A percentile compares a stretch with the other conserved stretches of the same genome.
These are phyloP conservation scores for Drosophila kanapiae DNA, from an alignment of 1,140 invertebrate species.

Conservation along the genomic window DNA sequence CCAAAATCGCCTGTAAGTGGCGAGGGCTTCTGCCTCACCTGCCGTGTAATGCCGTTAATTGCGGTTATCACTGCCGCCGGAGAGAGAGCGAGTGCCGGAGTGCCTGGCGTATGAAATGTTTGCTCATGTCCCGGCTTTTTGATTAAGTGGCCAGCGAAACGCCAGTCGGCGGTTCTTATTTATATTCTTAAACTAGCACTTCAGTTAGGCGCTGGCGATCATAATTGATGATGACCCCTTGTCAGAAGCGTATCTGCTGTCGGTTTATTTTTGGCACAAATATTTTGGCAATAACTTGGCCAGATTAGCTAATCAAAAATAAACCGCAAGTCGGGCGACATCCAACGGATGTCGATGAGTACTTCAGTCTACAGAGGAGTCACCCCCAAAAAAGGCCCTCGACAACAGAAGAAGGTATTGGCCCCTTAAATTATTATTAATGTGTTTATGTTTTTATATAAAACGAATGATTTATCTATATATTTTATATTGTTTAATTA, in stretches of 20 bases:
- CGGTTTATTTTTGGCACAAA: slow-evolving; percentile 49
- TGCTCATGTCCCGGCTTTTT: slow-evolving; percentile 70
- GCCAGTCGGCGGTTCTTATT: slow-evolving; percentile 52
- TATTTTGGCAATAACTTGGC: slow-evolving; percentile 19
- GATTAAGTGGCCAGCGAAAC: slow-evolving; percentile 74
- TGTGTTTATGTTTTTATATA: not conserved
- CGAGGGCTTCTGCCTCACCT: slow-evolving; percentile 50
- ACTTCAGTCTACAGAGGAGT: not conserved
- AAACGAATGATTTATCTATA: too few relatives aligned
- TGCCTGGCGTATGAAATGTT: slow-evolving; percentile 63
- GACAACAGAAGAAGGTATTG: slow-evolving; percentile 6
- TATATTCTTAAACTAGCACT: slow-evolving; percentile 56
- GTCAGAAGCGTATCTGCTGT: slow-evolving; percentile 32
- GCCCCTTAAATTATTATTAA: not conserved
- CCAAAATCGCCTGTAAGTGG: slow-evolving; percentile 59
- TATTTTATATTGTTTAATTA: too few relatives aligned
- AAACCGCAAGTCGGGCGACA: not conserved
- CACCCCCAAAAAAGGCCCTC: not conserved
- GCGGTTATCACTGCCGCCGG: slow-evolving; percentile 59
- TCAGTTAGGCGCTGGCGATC: slow-evolving; percentile 35
- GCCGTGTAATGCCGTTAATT: slow-evolving; percentile 62
- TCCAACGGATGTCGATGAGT: slow-evolving; percentile 30
- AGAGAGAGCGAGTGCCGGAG: slow-evolving; percentile 10
- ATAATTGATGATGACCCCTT: slow-evolving; percentile 70
- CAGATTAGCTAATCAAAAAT: slow-evolving; percentile 25